Evolutionary conservation across 53 echinoderm and acorn worm species (phyloP), one percentile per base, ranked within the genome.

Genomic region (Pentamera pediparva): DNA sequence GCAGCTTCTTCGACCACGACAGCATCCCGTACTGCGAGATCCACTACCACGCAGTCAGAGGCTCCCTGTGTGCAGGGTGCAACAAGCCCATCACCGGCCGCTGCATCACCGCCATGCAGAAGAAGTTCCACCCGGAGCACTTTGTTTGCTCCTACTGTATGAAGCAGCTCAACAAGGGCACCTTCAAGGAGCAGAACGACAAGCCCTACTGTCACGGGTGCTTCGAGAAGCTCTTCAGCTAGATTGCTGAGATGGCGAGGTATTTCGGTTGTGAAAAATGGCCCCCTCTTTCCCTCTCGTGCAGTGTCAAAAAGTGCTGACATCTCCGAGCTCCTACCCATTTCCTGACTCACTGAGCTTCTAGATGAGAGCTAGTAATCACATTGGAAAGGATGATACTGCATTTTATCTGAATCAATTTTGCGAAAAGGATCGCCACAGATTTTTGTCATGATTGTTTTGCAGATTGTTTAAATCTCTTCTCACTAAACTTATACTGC

Each of bases 171-270:
- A 98, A 98, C 67, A 98, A 98, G 63, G 98, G 98, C 58, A 98
- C 98, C 50, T 98, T 98, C 75, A 98, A 98, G 71, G 98, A 98
- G 65, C 98, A 98, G 76, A 92, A 86, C 34, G 98, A 92, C 62
- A 98, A 98, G 67, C 86, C 98, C 3, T 98, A 98, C 74, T 98
- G 98, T 63, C 98, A 98, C n/a, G 34, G 63, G 9, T 98, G 98
- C 77, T 98, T 98, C 51, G 78, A 86, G 38, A 98, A 86, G 63
- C 81, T 98, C 40, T 98, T 98, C 70, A 87, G 88, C 80, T 95
- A 91, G 69, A 13, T 67, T 45, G 29, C n/a, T 39, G 35, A 67
- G n/a, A n/a, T n/a, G n/a, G n/a, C n/a, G 57, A 18, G 11, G 11
- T 45, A 12, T 45, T 18, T 11, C 11, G 11, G 47, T 45, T 18